phyloP scores from a whole-genome alignment of 1,140 invertebrate genomes.

The Drosophila bocqueti region DNA sequence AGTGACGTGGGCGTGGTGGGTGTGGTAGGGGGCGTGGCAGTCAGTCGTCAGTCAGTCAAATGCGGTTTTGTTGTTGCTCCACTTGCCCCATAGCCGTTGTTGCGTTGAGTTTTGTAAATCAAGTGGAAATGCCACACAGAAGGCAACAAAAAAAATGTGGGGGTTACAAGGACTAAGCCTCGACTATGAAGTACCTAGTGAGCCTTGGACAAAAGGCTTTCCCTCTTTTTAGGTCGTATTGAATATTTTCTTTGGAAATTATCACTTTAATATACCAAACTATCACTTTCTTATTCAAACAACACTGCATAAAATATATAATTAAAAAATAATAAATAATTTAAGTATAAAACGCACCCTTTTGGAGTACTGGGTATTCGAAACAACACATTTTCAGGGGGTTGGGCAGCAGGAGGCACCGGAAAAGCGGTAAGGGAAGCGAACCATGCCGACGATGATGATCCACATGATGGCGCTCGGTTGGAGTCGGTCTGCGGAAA shows the following conservation, averaged over 20 bases:
- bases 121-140: slow-evolving; percentile 74
- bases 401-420: background rate
- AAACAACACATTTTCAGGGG: slow-evolving; percentile 14
- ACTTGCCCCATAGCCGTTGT: slow-evolving; percentile 50
- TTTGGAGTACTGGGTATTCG: background rate
- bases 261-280: background rate
- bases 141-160: slow-evolving; percentile 32
- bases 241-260: rapidly evolving
- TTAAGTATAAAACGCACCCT: too few species aligned
- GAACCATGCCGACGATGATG: slow-evolving; percentile 36
- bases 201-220: background rate
- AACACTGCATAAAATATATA: too few species aligned
- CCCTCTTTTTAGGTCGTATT: too few species aligned
- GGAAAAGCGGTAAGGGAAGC: slow-evolving; percentile 20
- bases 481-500: slow-evolving; percentile 28
- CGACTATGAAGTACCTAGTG: background rate
- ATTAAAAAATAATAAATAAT: background rate
- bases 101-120: slow-evolving; percentile 79
- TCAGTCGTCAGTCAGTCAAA: slow-evolving; percentile 74
- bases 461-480: slow-evolving; percentile 22
- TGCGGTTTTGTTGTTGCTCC: slow-evolving; percentile 68
- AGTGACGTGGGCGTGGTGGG: background rate
- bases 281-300: background rate
- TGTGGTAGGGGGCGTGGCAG: slow-evolving; percentile 27
- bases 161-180: background rate